These are phyloP conservation scores for Penaeus indicus DNA, from an alignment of 1,140 invertebrate genomes.

Conservation along the genomic window DNA sequence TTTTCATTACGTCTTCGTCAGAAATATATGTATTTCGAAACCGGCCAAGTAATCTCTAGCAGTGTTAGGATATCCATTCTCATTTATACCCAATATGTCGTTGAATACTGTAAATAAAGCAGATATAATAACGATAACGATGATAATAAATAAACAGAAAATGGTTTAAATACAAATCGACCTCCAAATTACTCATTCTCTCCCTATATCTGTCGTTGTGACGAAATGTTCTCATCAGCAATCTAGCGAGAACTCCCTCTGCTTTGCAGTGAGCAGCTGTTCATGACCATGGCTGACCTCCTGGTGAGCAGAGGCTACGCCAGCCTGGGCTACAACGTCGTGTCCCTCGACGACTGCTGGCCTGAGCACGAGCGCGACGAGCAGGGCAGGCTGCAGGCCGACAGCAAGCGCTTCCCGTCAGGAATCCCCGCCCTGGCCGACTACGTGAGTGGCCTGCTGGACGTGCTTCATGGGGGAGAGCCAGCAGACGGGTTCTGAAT, in stretches of 20 bases:
- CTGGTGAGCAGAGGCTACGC: conserved; percentile 90
- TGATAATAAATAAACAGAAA: no score
- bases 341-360: conserved; percentile 98
- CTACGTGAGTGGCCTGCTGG: conserved; percentile 81
- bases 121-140: no score
- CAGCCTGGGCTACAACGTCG: conserved; percentile 77
- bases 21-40: no score
- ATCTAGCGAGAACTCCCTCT: not conserved
- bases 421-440: conserved; percentile 91
- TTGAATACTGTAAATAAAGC: no score
- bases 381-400: conserved; percentile 83
- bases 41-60: no score
- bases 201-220: not conserved
- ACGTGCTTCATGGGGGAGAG: not conserved
- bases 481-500: not conserved
- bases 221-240: not conserved
- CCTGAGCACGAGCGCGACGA: conserved; percentile 83
- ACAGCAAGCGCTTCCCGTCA: conserved; percentile 88
- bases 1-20: no score
- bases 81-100: no score
- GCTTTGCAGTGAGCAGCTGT: conserved; percentile 86
- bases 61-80: no score
- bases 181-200: no score
- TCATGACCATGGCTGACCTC: conserved; percentile 91
- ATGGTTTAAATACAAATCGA: no score